These are phyloP conservation scores for Pantherophis guttatus DNA, from an alignment of 2,113 vertebrate genomes.

Conservation along the genomic window DNA sequence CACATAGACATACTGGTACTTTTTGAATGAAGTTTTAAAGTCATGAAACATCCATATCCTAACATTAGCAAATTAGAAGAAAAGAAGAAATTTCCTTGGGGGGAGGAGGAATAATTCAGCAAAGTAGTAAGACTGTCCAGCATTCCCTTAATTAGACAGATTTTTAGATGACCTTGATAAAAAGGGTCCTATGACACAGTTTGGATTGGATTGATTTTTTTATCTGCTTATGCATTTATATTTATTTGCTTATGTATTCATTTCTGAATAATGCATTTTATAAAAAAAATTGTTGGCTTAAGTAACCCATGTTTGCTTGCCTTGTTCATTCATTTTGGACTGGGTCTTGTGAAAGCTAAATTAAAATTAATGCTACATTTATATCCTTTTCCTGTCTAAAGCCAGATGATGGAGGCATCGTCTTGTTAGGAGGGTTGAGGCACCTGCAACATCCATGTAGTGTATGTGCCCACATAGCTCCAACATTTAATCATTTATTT, in stretches of 20 bases:
- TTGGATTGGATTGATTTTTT: background rate
- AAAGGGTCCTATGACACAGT: background rate
- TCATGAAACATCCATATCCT: background rate
- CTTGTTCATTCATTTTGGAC: background rate
- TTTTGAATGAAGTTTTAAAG: background rate
- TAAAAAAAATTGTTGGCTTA: background rate
- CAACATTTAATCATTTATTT: background rate
- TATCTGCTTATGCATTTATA: background rate
- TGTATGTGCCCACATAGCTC: background rate
- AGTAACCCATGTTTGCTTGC: background rate
- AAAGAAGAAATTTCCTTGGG: background rate
- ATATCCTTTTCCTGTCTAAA: background rate
- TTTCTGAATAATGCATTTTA: background rate
- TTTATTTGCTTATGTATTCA: background rate
- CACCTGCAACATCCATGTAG: background rate
- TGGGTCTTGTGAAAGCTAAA: background rate
- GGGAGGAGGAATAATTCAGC: background rate
- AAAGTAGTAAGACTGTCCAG: background rate
- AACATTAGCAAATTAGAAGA: background rate
- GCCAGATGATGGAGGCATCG: background rate
- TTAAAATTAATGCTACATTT: background rate
- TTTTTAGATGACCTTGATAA: background rate
- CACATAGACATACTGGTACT: background rate
- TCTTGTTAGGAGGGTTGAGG: background rate
- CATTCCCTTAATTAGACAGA: background rate